Evolutionary conservation across 2,113 vertebrate species (phyloP).

Genomic region (Halcyon senegalensis): DNA sequence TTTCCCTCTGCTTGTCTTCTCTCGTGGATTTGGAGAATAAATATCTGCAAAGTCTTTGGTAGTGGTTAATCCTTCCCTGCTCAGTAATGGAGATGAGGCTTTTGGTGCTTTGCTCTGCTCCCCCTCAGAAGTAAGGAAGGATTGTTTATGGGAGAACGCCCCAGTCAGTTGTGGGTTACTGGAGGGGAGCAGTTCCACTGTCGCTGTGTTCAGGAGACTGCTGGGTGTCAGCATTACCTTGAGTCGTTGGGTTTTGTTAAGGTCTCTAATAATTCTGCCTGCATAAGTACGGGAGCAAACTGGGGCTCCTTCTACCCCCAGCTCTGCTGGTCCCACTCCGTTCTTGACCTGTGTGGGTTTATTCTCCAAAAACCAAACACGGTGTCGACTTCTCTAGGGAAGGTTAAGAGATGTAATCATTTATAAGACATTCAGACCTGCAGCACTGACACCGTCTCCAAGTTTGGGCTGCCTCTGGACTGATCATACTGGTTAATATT

Average conservation of each 20-base stretch:
- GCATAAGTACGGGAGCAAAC: not conserved
- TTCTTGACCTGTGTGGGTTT: not conserved
- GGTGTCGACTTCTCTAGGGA: not conserved
- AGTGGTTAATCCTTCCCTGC: conserved; percentile 9
- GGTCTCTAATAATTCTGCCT: not conserved
- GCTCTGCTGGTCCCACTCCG: not conserved
- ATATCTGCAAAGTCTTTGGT: not conserved
- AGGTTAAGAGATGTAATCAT: not conserved
- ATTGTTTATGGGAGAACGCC: not conserved
- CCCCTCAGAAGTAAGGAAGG: not conserved
- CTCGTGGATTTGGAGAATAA: conserved; percentile 42
- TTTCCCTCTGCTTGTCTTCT: conserved; percentile 37
- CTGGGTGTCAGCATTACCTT: not conserved
- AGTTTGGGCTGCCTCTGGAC: not conserved
- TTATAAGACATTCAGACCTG: not conserved
- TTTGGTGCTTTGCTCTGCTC: not conserved
- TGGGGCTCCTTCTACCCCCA: not conserved
- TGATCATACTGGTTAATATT: not conserved
- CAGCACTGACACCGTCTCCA: not conserved
- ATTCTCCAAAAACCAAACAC: not conserved
- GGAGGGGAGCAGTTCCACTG: not conserved
- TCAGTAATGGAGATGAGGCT: not conserved
- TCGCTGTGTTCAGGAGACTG: not conserved
- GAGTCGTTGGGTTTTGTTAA: not conserved
- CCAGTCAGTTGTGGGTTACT: not conserved